These are phyloP conservation scores for Pandemis heparana DNA, from an alignment of 2,888 invertebrate genomes.

Conservation along the genomic window DNA sequence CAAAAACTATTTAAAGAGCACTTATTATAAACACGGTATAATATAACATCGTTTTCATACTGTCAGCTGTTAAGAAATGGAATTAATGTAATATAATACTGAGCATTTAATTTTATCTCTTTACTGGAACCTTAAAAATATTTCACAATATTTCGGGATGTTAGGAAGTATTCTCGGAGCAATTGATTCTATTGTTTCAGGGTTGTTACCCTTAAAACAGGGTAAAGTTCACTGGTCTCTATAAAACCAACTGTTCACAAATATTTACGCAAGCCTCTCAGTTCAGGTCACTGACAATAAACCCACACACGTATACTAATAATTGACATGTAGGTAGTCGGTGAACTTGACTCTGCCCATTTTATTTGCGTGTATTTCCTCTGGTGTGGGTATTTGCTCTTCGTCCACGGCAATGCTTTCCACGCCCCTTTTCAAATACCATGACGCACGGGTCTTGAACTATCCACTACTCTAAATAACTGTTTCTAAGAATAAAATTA, in stretches of 20 bases:
- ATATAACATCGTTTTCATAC: no score
- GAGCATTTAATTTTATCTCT: no score
- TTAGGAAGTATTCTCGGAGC: neutral
- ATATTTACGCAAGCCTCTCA: neutral
- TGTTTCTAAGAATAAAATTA: neutral
- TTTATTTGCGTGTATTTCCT: neutral
- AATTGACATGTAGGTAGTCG: constrained; percentile 1
- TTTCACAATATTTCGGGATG: neutral
- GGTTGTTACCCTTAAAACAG: constrained; percentile 10
- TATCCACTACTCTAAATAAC: neutral
- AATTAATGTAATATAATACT: no score
- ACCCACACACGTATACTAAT: neutral
- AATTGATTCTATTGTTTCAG: constrained; percentile 1
- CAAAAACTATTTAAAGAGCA: no score
- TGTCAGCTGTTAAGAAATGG: no score
- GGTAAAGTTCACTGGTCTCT: constrained; percentile 1
- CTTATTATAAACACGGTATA: no score
- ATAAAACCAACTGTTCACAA: constrained; percentile 1
- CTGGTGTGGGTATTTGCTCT: neutral
- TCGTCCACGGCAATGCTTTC: neutral
- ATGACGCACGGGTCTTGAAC: neutral
- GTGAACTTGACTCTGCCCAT: neutral
- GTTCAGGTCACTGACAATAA: neutral
- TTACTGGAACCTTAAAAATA: neutral
- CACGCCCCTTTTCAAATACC: neutral